Evolutionary conservation across 1,140 invertebrate genomes (phyloP), one percentile per base, ranked within the genome.

Genomic region (Polypedilum pembai): DNA sequence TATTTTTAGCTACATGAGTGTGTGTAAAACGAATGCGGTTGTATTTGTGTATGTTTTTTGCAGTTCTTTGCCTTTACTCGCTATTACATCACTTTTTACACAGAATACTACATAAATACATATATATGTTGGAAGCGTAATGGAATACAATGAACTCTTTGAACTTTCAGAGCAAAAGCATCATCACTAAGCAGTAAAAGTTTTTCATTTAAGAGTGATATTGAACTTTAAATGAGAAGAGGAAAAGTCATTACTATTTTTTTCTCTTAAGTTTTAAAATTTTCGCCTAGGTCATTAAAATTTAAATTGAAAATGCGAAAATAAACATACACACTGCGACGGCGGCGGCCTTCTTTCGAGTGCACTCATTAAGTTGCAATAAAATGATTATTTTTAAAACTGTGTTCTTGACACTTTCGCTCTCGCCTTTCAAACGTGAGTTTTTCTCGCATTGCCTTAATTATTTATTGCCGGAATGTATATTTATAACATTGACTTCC

Each of bases 261-360:
- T 45, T n/a, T 56, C n/a, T 10, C n/a, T n/a, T 56, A 56, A 56
- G 45, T n/a, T n/a, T n/a, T 56, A 56, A 56, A 56, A 56, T n/a
- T n/a, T 56, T 56, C 45, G 45, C 45, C 45, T 56, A 56, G 45
- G 45, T 56, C 45, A 56, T 56, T 56, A 56, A 56, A 56, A 56
- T 56, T 56, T 56, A 8, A 56, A 56, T n/a, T 56, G 45, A 33
- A 33, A 33, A 3, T 33, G 24, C 24, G 24, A 33, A 33, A 33
- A 33, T 33, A 33, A 33, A 33, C 24, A 33, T 33, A 56, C 45
- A n/a, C n/a, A 56, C 12, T n/a, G 45, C 45, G 12, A 12, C 12
- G 15, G 12, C 15, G 45, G 45, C 45, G 12, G 12, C n/a, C 45
- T n/a, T 56, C 45, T 56, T 56, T n/a, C 1, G 45, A n/a, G 12